These are phyloP conservation scores for Canis aureus DNA, from an alignment of 2,113 vertebrate species.

Conservation along the genomic window DNA sequence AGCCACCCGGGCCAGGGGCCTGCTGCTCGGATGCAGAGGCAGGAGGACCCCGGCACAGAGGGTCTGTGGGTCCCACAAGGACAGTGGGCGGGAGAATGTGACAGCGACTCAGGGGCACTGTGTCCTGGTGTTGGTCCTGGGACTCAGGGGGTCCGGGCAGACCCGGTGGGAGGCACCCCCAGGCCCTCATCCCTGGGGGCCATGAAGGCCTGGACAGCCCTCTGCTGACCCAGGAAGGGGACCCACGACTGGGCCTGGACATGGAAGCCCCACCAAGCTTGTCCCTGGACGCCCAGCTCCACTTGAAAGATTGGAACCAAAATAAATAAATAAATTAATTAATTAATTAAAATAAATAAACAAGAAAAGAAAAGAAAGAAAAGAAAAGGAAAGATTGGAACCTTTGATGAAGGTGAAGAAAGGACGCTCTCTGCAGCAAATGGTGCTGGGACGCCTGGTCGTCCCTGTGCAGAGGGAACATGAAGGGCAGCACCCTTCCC, in stretches of 20 bases:
- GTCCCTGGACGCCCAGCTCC: no score
- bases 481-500: no score
- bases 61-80: neutral
- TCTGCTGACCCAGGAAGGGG: neutral
- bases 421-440: neutral
- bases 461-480: neutral
- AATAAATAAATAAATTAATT: no score
- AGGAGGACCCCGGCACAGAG: neutral
- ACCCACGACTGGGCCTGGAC: neutral
- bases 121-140: neutral
- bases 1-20: neutral
- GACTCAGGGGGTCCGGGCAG: neutral
- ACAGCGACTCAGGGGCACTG: neutral
- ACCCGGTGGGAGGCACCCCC: neutral
- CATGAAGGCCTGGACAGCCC: neutral
- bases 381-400: no score
- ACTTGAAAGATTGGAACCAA: neutral
- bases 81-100: accelerated
- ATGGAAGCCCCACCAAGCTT: accelerated
- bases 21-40: neutral
- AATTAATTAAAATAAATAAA: no score
- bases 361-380: no score
- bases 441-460: neutral
- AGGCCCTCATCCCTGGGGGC: neutral
- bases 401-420: neutral